These are phyloP conservation scores for Platichthys flesus DNA, from an alignment of 2,113 vertebrate genomes.

Conservation along the genomic window DNA sequence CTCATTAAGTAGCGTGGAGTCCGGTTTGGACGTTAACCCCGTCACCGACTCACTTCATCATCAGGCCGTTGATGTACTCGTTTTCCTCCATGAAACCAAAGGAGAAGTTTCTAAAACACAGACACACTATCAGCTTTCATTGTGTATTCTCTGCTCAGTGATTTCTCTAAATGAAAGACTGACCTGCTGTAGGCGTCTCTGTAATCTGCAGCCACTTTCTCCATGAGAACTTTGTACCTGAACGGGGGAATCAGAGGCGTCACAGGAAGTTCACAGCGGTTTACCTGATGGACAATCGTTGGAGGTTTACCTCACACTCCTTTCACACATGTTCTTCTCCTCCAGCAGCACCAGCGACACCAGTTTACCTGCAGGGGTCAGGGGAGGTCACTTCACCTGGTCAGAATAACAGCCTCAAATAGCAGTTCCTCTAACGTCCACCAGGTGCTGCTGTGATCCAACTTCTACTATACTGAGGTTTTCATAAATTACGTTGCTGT, in stretches of 20 bases:
- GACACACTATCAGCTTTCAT: background rate
- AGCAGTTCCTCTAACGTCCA: background rate
- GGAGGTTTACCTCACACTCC: slow-evolving; percentile 85
- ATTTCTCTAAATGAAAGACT: background rate
- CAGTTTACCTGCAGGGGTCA: slow-evolving; percentile 86
- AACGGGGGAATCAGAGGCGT: slow-evolving; percentile 31
- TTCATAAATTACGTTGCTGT: too few species aligned
- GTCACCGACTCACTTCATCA: slow-evolving; percentile 90
- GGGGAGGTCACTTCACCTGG: background rate
- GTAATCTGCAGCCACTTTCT: slow-evolving; percentile 88
- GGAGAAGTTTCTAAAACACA: slow-evolving; percentile 82
- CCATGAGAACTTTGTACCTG: slow-evolving; percentile 89
- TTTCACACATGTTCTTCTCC: slow-evolving; percentile 83
- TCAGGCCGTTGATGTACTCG: slow-evolving; percentile 89
- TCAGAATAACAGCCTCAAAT: background rate
- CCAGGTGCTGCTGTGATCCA: background rate
- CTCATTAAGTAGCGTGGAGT: too few species aligned
- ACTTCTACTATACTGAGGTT: too few species aligned
- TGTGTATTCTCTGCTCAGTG: background rate
- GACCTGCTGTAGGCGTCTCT: slow-evolving; percentile 89
- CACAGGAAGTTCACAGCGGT: slow-evolving; percentile 6
- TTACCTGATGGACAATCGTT: background rate
- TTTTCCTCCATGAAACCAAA: slow-evolving; percentile 94
- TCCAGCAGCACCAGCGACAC: slow-evolving; percentile 90
- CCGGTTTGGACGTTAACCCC: background rate